phyloP scores from a whole-genome alignment of 2,113 vertebrate species.

The Lophius piscatorius region DNA sequence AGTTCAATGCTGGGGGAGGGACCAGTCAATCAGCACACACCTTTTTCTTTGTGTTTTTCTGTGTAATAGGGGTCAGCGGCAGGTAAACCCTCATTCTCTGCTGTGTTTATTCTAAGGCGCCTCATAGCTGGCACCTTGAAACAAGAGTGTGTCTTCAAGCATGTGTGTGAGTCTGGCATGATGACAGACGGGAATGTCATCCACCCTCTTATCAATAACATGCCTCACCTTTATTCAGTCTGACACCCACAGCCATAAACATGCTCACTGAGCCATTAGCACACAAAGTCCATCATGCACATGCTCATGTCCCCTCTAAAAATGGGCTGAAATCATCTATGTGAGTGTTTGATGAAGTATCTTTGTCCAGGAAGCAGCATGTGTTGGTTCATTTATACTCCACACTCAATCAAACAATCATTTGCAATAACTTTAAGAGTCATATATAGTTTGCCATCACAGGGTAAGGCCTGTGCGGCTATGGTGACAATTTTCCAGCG shows the following conservation, averaged over 20 bases:
- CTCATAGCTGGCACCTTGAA: slow-evolving; percentile 39
- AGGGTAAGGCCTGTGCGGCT: too few species aligned
- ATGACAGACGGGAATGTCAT: slow-evolving; percentile 77
- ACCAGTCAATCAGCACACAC: slow-evolving; percentile 56
- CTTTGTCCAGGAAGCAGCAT: slow-evolving; percentile 4
- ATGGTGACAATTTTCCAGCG: too few species aligned
- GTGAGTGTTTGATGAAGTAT: neutral
- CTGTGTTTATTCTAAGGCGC: slow-evolving; percentile 66
- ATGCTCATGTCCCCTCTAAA: slow-evolving; percentile 20
- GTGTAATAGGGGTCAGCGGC: slow-evolving; percentile 56
- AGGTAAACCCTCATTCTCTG: slow-evolving; percentile 68
- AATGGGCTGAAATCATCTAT: neutral
- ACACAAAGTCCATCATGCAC: slow-evolving; percentile 25
- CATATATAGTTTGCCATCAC: too few species aligned
- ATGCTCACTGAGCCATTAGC: slow-evolving; percentile 43
- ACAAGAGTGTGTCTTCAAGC: slow-evolving; percentile 34
- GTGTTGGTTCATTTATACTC: too few species aligned
- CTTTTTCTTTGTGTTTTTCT: slow-evolving; percentile 32
- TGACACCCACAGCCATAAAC: slow-evolving; percentile 64
- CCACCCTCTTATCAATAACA: slow-evolving; percentile 73
- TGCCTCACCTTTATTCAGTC: slow-evolving; percentile 67
- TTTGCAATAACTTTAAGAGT: too few species aligned
- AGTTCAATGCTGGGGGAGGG: slow-evolving; percentile 50
- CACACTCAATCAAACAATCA: neutral
- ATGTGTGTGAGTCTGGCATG: slow-evolving; percentile 47